Conservation (phyloP, 92 coral and sea anemone species). For the Umimayanthus kanabou region DNA sequence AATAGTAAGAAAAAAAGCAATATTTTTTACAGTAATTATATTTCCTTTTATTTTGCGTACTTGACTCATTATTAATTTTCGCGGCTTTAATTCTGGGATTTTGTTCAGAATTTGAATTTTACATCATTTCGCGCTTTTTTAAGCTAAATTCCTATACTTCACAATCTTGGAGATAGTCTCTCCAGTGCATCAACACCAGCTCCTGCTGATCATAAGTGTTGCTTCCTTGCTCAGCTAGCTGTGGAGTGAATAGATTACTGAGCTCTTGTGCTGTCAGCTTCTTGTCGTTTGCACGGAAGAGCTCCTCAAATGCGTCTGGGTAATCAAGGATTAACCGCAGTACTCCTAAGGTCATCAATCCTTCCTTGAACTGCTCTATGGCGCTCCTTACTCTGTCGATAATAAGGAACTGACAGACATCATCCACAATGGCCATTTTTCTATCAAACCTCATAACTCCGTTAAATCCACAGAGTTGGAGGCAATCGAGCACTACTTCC, state of each 20-base stretch:
- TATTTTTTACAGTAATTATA: too few relatives aligned
- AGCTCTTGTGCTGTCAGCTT: background rate
- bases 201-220: conserved; percentile 34
- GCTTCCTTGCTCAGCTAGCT: conserved; percentile 28
- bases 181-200: conserved; percentile 52
- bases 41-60: too few relatives aligned
- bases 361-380: conserved; percentile 51
- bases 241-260: conserved; percentile 37
- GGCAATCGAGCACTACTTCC: too few relatives aligned
- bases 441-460: conserved; percentile 10
- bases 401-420: conserved; percentile 33
- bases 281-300: too few relatives aligned
- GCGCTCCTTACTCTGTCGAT: conserved; percentile 45
- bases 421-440: background rate
- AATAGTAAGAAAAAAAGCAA: too few relatives aligned
- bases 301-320: conserved; percentile 24
- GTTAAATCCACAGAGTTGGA: conserved; percentile 7
- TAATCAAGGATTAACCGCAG: conserved; percentile 30
- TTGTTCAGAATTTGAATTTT: too few relatives aligned
- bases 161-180: conserved; percentile 58
- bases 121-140: too few relatives aligned
- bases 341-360: conserved; percentile 45
- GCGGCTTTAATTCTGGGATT: too few relatives aligned
- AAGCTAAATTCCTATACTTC: conserved; percentile 31
- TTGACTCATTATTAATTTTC: too few relatives aligned